Conservation (phyloP, 2,797 vertebrate species). For the Microctenopoma stevenorrisi region DNA sequence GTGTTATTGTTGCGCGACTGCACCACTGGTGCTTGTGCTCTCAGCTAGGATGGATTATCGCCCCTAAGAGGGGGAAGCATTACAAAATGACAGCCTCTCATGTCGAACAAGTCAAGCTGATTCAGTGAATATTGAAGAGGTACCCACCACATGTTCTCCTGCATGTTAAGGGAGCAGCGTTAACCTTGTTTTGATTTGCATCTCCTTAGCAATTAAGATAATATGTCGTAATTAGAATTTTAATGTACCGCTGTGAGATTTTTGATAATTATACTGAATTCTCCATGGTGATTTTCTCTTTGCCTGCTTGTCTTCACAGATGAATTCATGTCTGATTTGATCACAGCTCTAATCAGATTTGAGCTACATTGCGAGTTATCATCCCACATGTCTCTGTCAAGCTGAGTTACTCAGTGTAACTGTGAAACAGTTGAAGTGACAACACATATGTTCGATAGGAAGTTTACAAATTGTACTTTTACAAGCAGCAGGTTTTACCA, state of each 20-base stretch:
- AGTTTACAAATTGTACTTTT: constrained; percentile 40
- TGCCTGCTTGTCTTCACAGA: constrained; percentile 77
- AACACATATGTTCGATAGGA: constrained; percentile 48
- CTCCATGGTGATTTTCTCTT: constrained; percentile 80
- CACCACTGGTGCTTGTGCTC: constrained; percentile 63
- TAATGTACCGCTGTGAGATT: constrained; percentile 84
- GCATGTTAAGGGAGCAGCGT: constrained; percentile 79
- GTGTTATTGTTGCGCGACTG: constrained; percentile 71
- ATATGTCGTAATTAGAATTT: constrained; percentile 86
- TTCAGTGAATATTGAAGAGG: constrained; percentile 81
- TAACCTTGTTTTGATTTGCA: constrained; percentile 87
- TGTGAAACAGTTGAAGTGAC: constrained; percentile 52
- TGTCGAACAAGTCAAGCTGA: constrained; percentile 81
- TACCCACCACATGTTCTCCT: constrained; percentile 74
- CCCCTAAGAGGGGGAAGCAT: constrained; percentile 74
- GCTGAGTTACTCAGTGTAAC: constrained; percentile 64
- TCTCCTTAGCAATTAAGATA: constrained; percentile 86
- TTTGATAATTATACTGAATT: constrained; percentile 84
- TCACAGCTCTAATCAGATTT: constrained; percentile 81
- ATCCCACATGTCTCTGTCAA: constrained; percentile 73
- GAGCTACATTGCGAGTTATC: constrained; percentile 72
- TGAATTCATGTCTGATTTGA: constrained; percentile 85
- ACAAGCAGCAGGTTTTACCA: constrained; percentile 43
- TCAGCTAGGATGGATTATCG: constrained; percentile 77
- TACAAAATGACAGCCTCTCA: constrained; percentile 78